Evolutionary conservation across 2,888 invertebrate species (phyloP), one percentile per base, ranked within the genome.

Genomic region (Drosophila demipolita): DNA sequence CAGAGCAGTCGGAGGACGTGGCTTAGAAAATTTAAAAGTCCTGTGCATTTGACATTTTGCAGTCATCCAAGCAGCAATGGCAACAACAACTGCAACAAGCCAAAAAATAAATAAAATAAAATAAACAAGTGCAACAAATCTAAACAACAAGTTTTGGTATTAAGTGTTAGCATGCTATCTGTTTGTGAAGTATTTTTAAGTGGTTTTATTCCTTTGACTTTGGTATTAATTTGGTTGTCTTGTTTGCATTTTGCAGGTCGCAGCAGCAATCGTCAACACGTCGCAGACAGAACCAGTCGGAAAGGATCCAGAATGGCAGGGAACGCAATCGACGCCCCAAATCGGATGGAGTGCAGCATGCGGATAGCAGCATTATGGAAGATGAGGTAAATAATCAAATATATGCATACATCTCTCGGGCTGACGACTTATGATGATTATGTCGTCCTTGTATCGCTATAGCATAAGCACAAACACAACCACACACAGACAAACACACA

Each of bases 341-440:
- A 80, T 89, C 91, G 60, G 93, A 93, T 83, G 92, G 91, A 49
- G 82, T 92, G 68, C 92, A 93, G 78, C 92, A 91, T 89, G 91
- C 91, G 66, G 93, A 93, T 77, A 93, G 92, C 76, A 93, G 92
- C 80, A 90, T 93, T 63, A 92, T 92, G 91, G 92, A 93, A 67
- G 93, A 93, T 80, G 93, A 93, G 92, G 93, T 93, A 85, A 90
- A 76, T 38, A 50, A 29, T 20, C 20, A 15, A 26, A 26, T 29
- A 29, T 29, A n/a, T 45, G 45, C 55, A 17, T n/a, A 11, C 12
- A 20, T 20, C 8, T 15, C 8, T 33, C 15, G 15, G 33, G 29
- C n/a, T 17, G n/a, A 17, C 35, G 38, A 40, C 67, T 68, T 76
- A 71, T 78, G 80, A 79, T 65, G 67, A 42, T 32, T 70, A 45